phyloP scores from a whole-genome alignment of 2,113 vertebrate genomes.

The Tetraodon nigroviridis region DNA sequence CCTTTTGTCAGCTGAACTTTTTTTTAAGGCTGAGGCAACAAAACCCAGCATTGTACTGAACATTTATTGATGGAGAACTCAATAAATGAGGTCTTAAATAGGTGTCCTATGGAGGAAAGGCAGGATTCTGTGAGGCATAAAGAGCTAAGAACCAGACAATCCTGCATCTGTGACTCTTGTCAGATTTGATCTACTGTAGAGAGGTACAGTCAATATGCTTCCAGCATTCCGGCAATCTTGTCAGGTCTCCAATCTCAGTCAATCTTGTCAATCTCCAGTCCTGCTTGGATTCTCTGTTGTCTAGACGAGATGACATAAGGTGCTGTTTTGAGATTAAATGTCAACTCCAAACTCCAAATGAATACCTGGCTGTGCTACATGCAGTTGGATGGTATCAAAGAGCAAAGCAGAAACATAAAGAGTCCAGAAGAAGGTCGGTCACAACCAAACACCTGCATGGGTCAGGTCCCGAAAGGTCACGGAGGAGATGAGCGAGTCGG shows the following conservation, averaged over 20 bases:
- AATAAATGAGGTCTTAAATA: constrained; percentile 42
- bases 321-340: too few species aligned
- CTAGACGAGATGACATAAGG: too few species aligned
- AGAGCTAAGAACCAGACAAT: constrained; percentile 52
- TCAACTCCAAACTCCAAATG: too few species aligned
- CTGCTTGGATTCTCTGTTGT: neutral
- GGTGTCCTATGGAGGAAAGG: constrained; percentile 35
- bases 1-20: constrained; percentile 46
- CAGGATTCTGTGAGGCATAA: constrained; percentile 35
- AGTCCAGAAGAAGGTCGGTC: too few species aligned
- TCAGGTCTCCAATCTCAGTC: neutral
- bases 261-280: too few species aligned
- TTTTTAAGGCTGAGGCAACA: constrained; percentile 45
- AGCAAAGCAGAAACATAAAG: too few species aligned
- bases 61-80: constrained; percentile 41
- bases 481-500: too few species aligned
- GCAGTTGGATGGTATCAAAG: too few species aligned
- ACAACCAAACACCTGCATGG: too few species aligned
- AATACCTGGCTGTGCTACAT: too few species aligned
- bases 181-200: constrained; percentile 60
- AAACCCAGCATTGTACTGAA: constrained; percentile 44
- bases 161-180: constrained; percentile 60
- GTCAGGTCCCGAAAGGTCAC: too few species aligned
- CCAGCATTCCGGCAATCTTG: constrained; percentile 61
- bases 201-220: constrained; percentile 34